Percentiles rank a stretch among this genome's conserved stretches.
Conservation (phyloP, 2,113 vertebrate genomes). For the Merops nubicus region DNA sequence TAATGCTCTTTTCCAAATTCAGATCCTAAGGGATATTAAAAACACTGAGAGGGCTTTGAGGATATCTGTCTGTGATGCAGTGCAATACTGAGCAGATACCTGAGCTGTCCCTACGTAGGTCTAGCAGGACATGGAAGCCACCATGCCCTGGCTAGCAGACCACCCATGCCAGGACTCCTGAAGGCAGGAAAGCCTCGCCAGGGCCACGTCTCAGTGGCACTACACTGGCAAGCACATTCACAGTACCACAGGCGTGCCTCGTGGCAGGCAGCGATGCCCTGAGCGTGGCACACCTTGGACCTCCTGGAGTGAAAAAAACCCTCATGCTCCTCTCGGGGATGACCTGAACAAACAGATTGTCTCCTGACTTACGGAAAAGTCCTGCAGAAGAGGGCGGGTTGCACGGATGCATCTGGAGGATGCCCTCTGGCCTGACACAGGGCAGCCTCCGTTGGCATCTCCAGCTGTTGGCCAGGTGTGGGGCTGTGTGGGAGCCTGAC, state of each 20-base stretch:
- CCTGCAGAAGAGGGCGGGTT: not conserved
- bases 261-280: not conserved
- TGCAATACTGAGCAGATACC: not conserved
- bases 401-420: not conserved
- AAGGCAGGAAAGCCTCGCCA: not conserved
- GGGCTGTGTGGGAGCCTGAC: not conserved
- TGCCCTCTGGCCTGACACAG: not conserved
- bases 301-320: not conserved
- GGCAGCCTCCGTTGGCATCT: not conserved
- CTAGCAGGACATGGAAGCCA: not conserved
- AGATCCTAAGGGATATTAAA: not conserved
- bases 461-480: not conserved
- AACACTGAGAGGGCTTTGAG: not conserved
- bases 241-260: not conserved
- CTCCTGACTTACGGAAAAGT: not conserved
- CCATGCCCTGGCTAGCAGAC: not conserved
- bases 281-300: fast-evolving
- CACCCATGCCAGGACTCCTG: fast-evolving
- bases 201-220: not conserved
- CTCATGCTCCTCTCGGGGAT: not conserved
- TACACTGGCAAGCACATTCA: fast-evolving
- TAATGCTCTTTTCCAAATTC: slow-evolving; percentile 74
- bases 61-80: not conserved
- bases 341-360: not conserved
- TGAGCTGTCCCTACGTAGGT: not conserved